Percentiles rank a stretch among this genome's conserved stretches.
These are phyloP conservation scores for Morpho achilles DNA, from an alignment of 2,888 invertebrate genomes.

Conservation along the genomic window DNA sequence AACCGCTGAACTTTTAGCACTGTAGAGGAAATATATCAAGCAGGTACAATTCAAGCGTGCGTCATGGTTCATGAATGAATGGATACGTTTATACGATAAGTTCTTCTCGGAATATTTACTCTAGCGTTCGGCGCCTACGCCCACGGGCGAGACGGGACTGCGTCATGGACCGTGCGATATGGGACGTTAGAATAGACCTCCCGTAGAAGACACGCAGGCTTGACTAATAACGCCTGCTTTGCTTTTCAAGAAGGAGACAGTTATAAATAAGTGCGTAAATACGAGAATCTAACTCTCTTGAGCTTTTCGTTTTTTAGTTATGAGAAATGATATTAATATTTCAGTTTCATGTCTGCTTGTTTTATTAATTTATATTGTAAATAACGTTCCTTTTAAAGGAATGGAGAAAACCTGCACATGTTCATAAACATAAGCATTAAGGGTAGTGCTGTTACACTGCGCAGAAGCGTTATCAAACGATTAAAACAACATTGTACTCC, in stretches of 20 bases:
- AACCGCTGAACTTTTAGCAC: constrained; percentile 32
- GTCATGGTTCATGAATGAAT: constrained; percentile 62
- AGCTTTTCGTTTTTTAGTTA: background rate
- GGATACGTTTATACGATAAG: constrained; percentile 55
- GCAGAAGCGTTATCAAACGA: no score
- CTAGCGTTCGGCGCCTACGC: constrained; percentile 53
- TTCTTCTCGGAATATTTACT: constrained; percentile 66
- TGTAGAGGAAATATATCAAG: constrained; percentile 32
- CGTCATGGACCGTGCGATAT: constrained; percentile 19
- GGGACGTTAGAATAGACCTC: constrained; percentile 20
- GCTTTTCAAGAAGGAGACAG: constrained; percentile 9
- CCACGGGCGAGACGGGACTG: constrained; percentile 36
- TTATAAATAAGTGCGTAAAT: constrained; percentile 10
- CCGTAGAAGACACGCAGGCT: constrained; percentile 18
- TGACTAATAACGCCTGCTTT: constrained; percentile 9
- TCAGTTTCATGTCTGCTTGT: background rate
- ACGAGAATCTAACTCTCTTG: constrained; percentile 1
- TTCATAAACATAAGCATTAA: no score
- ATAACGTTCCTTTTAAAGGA: no score
- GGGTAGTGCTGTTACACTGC: no score
- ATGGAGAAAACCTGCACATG: no score
- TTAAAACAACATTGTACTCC: no score
- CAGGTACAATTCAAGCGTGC: constrained; percentile 34
- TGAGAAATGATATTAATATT: background rate
- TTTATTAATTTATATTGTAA: background rate